Evolutionary conservation across 2,888 invertebrate genomes (phyloP), one percentile per base, ranked within the genome.

Genomic region (Octodonta nipae): DNA sequence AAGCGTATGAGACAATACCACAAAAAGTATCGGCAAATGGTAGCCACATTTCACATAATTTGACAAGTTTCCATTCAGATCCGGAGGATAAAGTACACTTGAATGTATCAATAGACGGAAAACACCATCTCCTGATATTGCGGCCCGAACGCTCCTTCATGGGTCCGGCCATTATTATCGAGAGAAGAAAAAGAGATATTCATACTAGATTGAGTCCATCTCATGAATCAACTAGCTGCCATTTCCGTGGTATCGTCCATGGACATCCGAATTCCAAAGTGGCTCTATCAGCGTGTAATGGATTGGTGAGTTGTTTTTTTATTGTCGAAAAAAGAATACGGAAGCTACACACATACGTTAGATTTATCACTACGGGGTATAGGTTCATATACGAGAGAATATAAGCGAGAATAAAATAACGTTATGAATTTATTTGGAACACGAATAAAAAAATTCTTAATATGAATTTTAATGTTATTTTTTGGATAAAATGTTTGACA

Each of bases 251-350:
- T 44, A 64, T 71, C 46, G 68, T 88, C 38, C 65, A 73, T 33
- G 82, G 79, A 27, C 76, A 82, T 43, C 63, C 70, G 4, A 63
- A 65, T 34, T 84, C 85, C 20, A 71, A 65, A 41, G 79, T 84
- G 30, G 84, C 86, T 11, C 56, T 88, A 34, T 85, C 85, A 8
- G 73, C 85, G 11, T 88, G 87, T 57, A 71, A 80, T 55, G 87
- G 87, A 52, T 64, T 87, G 70, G 87, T 87, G 61, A 79, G 82
- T 66, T 15, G 8, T 16, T 6, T 13, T n/a, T 22, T 12, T 24
- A 11, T 10, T 8, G 13, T 32, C 8, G 12, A 24, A 13, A 32
- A 14, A 32, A 25, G 26, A 13, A 32, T 32, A 4, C 24, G 25
- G 20, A 15, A 15, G 32, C n/a, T n/a, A n/a, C n/a, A n/a, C n/a